Evolutionary conservation across 2,888 invertebrate genomes (phyloP).

Genomic region (Drosophila monieri): DNA sequence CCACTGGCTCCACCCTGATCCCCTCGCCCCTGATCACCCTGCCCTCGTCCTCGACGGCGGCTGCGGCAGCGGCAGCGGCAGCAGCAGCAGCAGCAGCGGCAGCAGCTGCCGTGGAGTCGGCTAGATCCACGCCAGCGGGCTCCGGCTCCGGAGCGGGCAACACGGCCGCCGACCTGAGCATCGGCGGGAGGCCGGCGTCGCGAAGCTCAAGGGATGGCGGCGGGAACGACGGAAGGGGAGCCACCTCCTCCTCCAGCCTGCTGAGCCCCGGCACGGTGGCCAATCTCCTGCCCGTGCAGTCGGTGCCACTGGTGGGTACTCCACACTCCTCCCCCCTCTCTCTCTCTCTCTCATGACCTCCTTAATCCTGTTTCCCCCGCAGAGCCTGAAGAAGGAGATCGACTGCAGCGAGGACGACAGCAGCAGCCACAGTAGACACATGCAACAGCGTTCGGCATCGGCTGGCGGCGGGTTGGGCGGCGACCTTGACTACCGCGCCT

Average conservation of each 20-base stretch:
- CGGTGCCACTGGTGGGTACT: constrained; percentile 93
- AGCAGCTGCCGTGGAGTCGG: constrained; percentile 73
- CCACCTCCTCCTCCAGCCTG: constrained; percentile 66
- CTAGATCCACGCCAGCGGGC: constrained; percentile 79
- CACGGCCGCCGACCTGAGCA: constrained; percentile 70
- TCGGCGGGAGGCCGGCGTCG: constrained; percentile 64
- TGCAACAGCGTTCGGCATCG: constrained; percentile 86
- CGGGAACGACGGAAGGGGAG: constrained; percentile 60
- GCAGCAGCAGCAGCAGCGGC: constrained; percentile 38
- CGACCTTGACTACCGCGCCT: constrained; percentile 92
- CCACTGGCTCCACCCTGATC: constrained; percentile 82
- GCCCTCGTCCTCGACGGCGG: constrained; percentile 59
- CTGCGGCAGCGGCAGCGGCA: constrained; percentile 58
- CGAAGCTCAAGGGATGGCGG: constrained; percentile 70
- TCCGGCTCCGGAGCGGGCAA: constrained; percentile 38
- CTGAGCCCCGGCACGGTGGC: constrained; percentile 76
- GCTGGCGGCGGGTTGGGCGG: constrained; percentile 85
- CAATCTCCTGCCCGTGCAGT: constrained; percentile 93
- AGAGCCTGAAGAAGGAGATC: constrained; percentile 95
- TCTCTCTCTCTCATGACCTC: no score
- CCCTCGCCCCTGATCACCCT: constrained; percentile 64
- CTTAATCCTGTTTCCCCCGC: constrained; percentile 50
- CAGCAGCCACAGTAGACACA: constrained; percentile 81
- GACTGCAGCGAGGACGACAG: constrained; percentile 90
- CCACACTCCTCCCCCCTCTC: no score